Percentiles rank a stretch among this genome's conserved stretches.
Conservation (phyloP, 2,888 invertebrate genomes). For the Torymus texanus region DNA sequence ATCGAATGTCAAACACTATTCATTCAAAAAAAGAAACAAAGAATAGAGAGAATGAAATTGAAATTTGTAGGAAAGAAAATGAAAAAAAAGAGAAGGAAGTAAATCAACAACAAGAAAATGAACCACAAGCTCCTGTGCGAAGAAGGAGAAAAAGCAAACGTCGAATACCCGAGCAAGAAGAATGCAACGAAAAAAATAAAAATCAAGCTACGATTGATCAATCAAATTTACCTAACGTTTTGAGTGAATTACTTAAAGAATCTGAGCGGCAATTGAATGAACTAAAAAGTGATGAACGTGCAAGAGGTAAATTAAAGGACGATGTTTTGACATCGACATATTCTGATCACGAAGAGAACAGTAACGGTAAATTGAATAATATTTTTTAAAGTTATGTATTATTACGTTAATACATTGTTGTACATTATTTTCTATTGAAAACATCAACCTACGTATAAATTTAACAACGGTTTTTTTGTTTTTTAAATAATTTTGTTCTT, state of each 20-base stretch:
- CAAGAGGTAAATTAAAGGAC: neutral
- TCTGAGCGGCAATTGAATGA: conserved; percentile 40
- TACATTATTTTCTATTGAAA: no score
- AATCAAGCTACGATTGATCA: neutral
- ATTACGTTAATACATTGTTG: no score
- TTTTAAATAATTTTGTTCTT: no score
- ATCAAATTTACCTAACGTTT: conserved; percentile 27
- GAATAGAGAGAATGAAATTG: no score
- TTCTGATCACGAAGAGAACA: conserved; percentile 13
- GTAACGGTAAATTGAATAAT: conserved; percentile 12
- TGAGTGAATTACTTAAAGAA: conserved; percentile 44
- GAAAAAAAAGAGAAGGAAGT: neutral
- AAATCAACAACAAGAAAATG: neutral
- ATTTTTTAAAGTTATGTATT: no score
- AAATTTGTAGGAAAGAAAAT: no score
- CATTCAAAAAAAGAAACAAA: no score
- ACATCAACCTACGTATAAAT: no score
- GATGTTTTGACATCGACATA: neutral
- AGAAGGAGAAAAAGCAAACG: conserved; percentile 44
- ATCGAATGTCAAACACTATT: no score
- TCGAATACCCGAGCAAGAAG: conserved; percentile 30
- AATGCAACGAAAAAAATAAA: conserved; percentile 6
- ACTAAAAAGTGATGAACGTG: conserved; percentile 20
- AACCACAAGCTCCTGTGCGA: conserved; percentile 32
- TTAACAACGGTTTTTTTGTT: no score